Conservation (phyloP, 2,113 vertebrate genomes). For the Coturnix japonica region DNA sequence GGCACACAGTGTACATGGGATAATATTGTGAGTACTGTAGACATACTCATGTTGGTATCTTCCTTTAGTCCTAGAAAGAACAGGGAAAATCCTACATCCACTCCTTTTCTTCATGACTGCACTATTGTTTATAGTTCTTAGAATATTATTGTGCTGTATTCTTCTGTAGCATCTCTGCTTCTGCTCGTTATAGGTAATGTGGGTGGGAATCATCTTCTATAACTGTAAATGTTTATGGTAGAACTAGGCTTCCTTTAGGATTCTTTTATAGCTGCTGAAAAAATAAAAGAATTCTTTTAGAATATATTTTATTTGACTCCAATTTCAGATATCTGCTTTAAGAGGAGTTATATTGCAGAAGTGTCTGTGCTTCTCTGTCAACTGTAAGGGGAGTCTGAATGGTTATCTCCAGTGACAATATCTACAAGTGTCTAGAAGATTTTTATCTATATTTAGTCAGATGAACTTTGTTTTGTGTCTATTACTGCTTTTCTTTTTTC, state of each 20-base stretch:
- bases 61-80: neutral
- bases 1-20: accelerated
- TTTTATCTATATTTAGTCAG: neutral
- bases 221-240: neutral
- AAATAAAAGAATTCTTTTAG: neutral
- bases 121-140: neutral
- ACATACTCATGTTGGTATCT: neutral
- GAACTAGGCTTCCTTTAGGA: neutral
- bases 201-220: neutral
- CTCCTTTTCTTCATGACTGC: neutral
- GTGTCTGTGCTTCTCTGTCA: neutral
- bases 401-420: neutral
- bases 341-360: neutral
- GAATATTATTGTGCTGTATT: neutral
- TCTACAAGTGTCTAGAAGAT: neutral
- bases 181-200: neutral
- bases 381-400: neutral
- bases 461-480: neutral
- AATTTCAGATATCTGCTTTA: neutral
- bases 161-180: neutral
- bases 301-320: neutral
- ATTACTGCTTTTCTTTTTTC: neutral
- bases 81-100: neutral
- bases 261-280: neutral
- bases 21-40: neutral